Evolutionary conservation across 2,113 vertebrate species (phyloP).

Genomic region (Axis porcinus): DNA sequence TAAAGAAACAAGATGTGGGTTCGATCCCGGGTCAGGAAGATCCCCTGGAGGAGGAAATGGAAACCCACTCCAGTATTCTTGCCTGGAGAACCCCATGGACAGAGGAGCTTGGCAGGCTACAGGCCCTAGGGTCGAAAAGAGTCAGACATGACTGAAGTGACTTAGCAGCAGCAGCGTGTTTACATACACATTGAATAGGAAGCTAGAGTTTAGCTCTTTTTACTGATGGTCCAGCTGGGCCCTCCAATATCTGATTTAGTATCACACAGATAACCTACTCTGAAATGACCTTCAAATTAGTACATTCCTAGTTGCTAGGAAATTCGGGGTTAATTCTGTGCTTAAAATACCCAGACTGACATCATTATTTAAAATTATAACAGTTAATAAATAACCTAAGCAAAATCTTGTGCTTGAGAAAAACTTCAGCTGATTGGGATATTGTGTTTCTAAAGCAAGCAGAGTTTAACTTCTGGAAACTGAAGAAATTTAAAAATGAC

Average conservation of each 20-base stretch:
- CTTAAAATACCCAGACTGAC: slow-evolving; percentile 45
- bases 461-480: neutral
- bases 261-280: neutral
- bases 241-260: neutral
- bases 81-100: neutral
- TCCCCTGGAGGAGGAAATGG: neutral
- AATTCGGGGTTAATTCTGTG: slow-evolving; percentile 47
- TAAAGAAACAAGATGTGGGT: neutral
- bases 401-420: neutral
- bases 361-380: slow-evolving; percentile 17
- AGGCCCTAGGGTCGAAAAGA: neutral
- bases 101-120: neutral
- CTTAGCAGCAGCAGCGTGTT: neutral
- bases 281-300: slow-evolving; percentile 65
- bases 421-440: slow-evolving; percentile 14
- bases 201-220: neutral
- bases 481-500: neutral
- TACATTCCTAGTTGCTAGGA: slow-evolving; percentile 63
- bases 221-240: neutral
- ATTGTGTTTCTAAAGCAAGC: neutral
- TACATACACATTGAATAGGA: neutral
- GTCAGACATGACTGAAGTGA: neutral
- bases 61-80: neutral
- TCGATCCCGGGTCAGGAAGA: neutral
- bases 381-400: slow-evolving; percentile 31